phyloP scores from a whole-genome alignment of 2,113 vertebrate genomes.

The Nannospalax galili region DNA sequence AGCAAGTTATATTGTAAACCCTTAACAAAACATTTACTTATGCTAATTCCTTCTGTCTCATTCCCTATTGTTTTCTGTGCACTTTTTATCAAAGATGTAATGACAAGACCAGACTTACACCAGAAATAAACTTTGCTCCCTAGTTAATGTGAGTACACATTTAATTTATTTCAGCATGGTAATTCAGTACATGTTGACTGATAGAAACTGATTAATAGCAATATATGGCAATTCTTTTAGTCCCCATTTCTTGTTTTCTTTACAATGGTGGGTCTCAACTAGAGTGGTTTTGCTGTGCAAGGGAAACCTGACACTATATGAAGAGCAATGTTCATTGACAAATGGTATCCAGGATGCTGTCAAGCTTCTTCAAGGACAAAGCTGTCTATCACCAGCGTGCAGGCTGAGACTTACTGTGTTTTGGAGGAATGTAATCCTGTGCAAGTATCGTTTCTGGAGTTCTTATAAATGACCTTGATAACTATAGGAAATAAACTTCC shows the following conservation, averaged over 20 bases:
- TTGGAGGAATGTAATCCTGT: not conserved
- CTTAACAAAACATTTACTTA: not conserved
- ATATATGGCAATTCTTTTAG: not conserved
- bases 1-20: not conserved
- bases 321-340: not conserved
- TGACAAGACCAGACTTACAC: not conserved
- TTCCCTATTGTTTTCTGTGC: not conserved
- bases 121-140: not conserved
- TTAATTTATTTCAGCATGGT: not conserved
- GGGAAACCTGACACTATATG: not conserved
- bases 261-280: not conserved
- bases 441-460: not conserved
- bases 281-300: not conserved
- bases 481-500: conserved; percentile 8
- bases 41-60: not conserved
- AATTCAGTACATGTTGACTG: not conserved
- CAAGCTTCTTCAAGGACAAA: not conserved
- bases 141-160: not conserved
- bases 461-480: not conserved
- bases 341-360: not conserved
- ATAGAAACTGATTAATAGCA: not conserved
- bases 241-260: not conserved
- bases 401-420: not conserved
- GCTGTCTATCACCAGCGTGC: not conserved
- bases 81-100: not conserved